Percentiles rank a stretch among this genome's conserved stretches.
These are phyloP conservation scores for Fistularia tabacaria DNA, from an alignment of 2,797 vertebrate genomes.

Conservation along the genomic window DNA sequence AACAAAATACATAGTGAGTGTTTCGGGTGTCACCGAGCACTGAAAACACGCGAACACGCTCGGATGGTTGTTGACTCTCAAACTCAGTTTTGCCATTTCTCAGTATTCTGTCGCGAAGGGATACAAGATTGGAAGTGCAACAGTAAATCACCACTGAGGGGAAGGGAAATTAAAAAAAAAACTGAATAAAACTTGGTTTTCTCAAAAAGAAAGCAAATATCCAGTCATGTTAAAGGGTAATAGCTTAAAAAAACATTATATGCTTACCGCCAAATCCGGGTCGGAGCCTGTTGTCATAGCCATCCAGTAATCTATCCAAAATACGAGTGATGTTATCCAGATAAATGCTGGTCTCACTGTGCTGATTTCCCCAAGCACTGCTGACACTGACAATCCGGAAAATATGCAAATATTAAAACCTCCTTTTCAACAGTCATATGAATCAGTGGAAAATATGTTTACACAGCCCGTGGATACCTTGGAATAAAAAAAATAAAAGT, in stretches of 20 bases:
- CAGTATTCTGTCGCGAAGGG: too few relatives aligned
- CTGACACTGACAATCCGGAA: conserved; percentile 72
- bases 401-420: conserved; percentile 15
- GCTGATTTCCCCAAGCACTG: conserved; percentile 69
- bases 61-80: too few relatives aligned
- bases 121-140: too few relatives aligned
- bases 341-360: conserved; percentile 76
- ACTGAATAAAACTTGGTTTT: too few relatives aligned
- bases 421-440: conserved; percentile 4
- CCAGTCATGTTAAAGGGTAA: neutral
- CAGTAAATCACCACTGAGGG: too few relatives aligned
- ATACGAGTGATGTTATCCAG: conserved; percentile 90
- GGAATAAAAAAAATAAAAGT: neutral
- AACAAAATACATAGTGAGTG: too few relatives aligned
- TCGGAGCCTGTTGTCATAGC: conserved; percentile 92
- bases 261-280: conserved; percentile 91
- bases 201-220: too few relatives aligned
- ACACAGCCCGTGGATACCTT: conserved; percentile 6
- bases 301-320: conserved; percentile 90
- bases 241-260: conserved; percentile 1
- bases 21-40: too few relatives aligned
- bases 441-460: conserved; percentile 18
- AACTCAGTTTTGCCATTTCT: too few relatives aligned
- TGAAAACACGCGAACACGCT: too few relatives aligned
- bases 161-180: too few relatives aligned